Base-by-base conservation (phyloP, 2,888 invertebrate genomes). In the Drosophila kokeensis region DNA sequence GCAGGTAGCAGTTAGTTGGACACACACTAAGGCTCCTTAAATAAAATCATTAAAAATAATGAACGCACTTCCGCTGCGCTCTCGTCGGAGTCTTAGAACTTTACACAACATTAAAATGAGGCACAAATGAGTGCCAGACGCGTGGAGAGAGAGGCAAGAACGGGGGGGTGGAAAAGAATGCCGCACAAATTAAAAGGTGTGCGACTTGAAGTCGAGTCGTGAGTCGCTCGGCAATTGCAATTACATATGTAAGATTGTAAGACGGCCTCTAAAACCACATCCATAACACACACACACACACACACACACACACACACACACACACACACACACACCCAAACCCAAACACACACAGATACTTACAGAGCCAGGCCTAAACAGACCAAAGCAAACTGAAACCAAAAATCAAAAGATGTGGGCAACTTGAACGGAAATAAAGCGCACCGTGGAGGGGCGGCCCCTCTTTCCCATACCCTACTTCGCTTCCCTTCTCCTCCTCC, bases 41-140 rank as follows among this genome's bases (percentile, higher is more conserved):
- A 87, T 87, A 82, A 84, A 89, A 87, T 87, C 87, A 89, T 87
- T 87, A 87, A 87, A 87, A 89, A 87, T 87, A 87, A 87, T 87
- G 81, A 89, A 87, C 84, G 83, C 87, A 87, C 85, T 87, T 87
- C 89, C 87, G 87, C 50, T 84, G 77, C 66, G 52, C 67, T 49
- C 60, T 29, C 52, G 57, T 77, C 87, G 85, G 87, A 70, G 84
- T 83, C 83, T 87, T 87, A 83, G 86, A 85, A 85, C 83, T 85
- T 74, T 65, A 77, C 71, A 78, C 76, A 82, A 72, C 87, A 88
- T 84, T 86, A 82, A 87, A 82, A 84, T 83, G 70, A 81, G 71
- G 73, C 82, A 73, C 52, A 52, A 53, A 42, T 30, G 62, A 66
- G 48, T 21, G 57, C 0, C 13, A n/a, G n/a, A 45, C 45, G 1